These are phyloP conservation scores for Hirudinaria manillensis DNA, from an alignment of 2,888 invertebrate genomes.

Conservation along the genomic window DNA sequence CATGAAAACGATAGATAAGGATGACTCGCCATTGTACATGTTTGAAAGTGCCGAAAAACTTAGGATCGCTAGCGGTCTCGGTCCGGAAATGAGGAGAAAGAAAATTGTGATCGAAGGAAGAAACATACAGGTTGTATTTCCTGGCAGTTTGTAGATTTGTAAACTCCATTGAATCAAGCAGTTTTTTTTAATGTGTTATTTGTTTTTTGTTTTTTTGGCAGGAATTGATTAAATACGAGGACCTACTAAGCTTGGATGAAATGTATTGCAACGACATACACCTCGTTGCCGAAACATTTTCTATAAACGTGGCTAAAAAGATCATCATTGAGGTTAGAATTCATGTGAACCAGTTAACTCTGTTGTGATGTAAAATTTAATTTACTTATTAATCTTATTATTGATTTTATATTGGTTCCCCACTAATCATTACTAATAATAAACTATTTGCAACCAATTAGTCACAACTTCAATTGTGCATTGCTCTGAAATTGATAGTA, in stretches of 20 bases:
- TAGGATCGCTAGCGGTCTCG: neutral
- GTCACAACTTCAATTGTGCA: neutral
- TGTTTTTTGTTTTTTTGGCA: conserved; percentile 47
- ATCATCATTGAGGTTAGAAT: conserved; percentile 70
- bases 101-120: conserved; percentile 88
- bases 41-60: conserved; percentile 1
- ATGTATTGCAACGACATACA: conserved; percentile 91
- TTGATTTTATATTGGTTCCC: no score
- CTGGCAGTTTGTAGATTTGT: no score
- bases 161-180: no score
- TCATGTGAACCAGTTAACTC: neutral
- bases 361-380: no score
- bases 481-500: no score
- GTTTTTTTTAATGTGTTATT: neutral
- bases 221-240: conserved; percentile 78
- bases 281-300: conserved; percentile 79
- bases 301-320: conserved; percentile 88
- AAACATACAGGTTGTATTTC: conserved; percentile 65
- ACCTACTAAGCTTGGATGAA: conserved; percentile 64
- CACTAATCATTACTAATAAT: no score
- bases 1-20: conserved; percentile 52
- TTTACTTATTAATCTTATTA: no score
- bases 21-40: conserved; percentile 28
- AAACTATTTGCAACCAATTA: no score
- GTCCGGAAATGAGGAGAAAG: conserved; percentile 40